These are phyloP conservation scores for Egretta garzetta DNA, from an alignment of 2,113 vertebrate species.

Conservation along the genomic window DNA sequence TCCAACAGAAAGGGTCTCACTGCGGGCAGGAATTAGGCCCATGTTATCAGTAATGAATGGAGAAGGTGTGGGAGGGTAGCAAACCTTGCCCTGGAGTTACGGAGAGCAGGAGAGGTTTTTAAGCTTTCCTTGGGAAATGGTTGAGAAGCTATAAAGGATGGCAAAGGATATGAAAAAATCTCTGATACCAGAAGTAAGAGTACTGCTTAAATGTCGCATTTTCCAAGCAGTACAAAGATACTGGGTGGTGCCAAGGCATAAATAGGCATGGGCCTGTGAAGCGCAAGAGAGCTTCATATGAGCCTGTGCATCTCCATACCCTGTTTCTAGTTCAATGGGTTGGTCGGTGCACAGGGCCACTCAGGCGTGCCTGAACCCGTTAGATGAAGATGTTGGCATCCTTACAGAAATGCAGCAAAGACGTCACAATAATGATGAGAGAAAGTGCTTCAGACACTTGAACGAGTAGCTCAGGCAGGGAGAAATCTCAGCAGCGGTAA, in stretches of 20 bases:
- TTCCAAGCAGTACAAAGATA: neutral
- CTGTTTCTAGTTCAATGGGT: neutral
- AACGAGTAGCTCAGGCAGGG: neutral
- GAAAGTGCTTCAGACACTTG: neutral
- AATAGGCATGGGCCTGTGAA: rapidly evolving
- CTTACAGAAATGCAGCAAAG: neutral
- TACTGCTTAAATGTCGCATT: neutral
- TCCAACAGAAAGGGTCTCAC: neutral
- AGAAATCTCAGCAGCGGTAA: neutral
- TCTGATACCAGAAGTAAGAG: neutral
- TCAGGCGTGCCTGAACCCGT: neutral
- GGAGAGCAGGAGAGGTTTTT: neutral
- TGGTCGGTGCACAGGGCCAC: neutral
- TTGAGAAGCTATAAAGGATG: neutral
- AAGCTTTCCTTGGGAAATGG: neutral
- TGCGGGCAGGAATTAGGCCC: neutral
- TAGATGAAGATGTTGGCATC: neutral
- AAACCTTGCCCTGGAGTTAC: neutral
- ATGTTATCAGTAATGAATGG: neutral
- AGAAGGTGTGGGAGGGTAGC: neutral
- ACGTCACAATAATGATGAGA: rapidly evolving
- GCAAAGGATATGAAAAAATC: neutral
- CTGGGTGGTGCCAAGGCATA: neutral
- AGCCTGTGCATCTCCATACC: neutral
- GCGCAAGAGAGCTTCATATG: neutral